Base-by-base conservation (phyloP, 2,888 invertebrate species). In the Meiosimyza decipiens region DNA sequence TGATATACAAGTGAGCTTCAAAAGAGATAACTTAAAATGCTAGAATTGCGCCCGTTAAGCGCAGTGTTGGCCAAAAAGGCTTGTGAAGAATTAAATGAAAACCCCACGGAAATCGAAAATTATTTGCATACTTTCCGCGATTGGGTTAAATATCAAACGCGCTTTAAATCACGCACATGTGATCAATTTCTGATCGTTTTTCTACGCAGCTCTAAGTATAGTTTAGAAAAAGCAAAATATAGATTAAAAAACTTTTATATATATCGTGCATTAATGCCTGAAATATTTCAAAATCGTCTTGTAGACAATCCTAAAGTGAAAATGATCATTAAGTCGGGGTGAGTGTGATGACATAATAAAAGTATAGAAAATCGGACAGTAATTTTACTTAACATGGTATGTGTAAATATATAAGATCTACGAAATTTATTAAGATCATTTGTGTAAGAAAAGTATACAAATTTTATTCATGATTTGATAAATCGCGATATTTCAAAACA, bases 201-300 rank as follows among this genome's bases (percentile, higher is more conserved):
- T 77, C 80, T 90, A 49, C 85, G 90, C 3, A 89, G 89, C 33
- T 88, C 88, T 77, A 90, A 90, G 78, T 89, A 87, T 80, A 89
- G 89, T 73, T 79, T 90, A 78, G 89, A 90, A 77, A 84, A 87
- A 71, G 86, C 89, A 6, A 90, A 90, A 79, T 85, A 88, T 65
- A 90, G 90, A 79, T 74, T 90, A 16, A 89, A 90, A 73, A 87
- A 89, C 84, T 91, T 88, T 79, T 91, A 90, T 78, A 90, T 90
- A 3, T 78, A 84, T 62, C 89, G 88, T 79, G 86, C 88, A 0
- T 82, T 89, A 64, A 85, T 90, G 28, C 90, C 91, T 0, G 91
- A 92, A 79, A 85, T 91, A 71, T 90, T 90, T 77, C 82, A 63
- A 13, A 67, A 72, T 72, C 75, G 75, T 1, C 47, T 66, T 62